These are phyloP conservation scores for Platerodrilus igneus DNA, from an alignment of 2,888 invertebrate species.

Conservation along the genomic window DNA sequence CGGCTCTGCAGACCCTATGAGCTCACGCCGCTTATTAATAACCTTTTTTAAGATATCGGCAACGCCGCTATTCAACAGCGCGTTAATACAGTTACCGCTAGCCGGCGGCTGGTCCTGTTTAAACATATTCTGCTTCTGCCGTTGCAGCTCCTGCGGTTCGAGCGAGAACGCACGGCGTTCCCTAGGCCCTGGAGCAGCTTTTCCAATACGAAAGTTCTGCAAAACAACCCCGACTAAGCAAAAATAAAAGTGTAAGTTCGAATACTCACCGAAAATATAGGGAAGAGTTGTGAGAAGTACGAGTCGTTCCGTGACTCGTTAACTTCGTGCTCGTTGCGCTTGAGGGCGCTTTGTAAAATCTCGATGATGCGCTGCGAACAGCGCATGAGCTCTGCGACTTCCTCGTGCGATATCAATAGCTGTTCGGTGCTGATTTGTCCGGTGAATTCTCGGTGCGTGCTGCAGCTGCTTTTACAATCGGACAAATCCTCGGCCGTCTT, in stretches of 20 bases:
- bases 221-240: conserved; percentile 24
- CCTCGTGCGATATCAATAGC: conserved; percentile 40
- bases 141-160: conserved; percentile 38
- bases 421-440: conserved; percentile 34
- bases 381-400: conserved; percentile 42
- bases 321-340: conserved; percentile 37
- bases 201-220: conserved; percentile 41
- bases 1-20: conserved; percentile 37
- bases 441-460: conserved; percentile 43
- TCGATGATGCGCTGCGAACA: conserved; percentile 45
- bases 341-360: conserved; percentile 43
- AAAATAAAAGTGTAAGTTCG: background rate
- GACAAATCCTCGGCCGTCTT: conserved; percentile 40
- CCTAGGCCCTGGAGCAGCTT: conserved; percentile 30
- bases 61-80: conserved; percentile 42
- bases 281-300: conserved; percentile 37
- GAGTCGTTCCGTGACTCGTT: conserved; percentile 41
- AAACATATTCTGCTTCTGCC: conserved; percentile 37
- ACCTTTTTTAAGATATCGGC: conserved; percentile 46
- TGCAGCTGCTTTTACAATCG: conserved; percentile 43
- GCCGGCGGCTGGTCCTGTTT: conserved; percentile 32
- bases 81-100: conserved; percentile 45
- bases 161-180: conserved; percentile 41
- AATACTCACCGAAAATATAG: conserved; percentile 18
- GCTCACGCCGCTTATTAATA: conserved; percentile 44